Base-by-base conservation (phyloP, 2,888 invertebrate species). In the Diaphora mendica region DNA sequence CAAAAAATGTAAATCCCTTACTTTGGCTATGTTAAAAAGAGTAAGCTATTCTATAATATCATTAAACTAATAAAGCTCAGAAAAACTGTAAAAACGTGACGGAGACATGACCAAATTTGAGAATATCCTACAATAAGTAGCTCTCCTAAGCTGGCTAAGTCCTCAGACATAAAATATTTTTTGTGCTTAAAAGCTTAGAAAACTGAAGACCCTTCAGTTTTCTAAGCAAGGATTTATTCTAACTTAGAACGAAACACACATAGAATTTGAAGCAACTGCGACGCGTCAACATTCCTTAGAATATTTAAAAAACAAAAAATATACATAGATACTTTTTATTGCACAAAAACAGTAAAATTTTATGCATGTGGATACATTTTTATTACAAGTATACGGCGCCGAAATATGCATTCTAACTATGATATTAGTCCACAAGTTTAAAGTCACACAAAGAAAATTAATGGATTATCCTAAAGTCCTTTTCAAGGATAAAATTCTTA, bases 151-250 rank as follows among this genome's bases (percentile, higher is more conserved):
- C 44, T 13, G 26, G 44, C 68, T 71, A 68, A 68, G 74, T 44
- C 26, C 65, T 75, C 68, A 73, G 73, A 62, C 65, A 79, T 79
- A 79, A 77, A 79, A 82, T 2, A 77, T 75, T 75, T 69, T 55
- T 70, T 74, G 64, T 51, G 75, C 71, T 77, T 75, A 79, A 77
- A 55, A 64, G 35, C 44, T 44, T 44, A 44, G 42, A 42, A 44
- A 44, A 44, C 44, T 44, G 44, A 44, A 44, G 15, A 15, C 15
- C 64, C 72, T 35, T 33, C 8, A 64, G 23, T 35, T 20, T 64
- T 35, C 23, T 35, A 35, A 64, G 11, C 3, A 20, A 64, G 64
- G 17, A 55, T 13, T 55, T 13, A 55, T 26, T n/a, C 55, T 55
- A 13, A 55, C n/a, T n/a, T 15, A 62, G 30, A 26, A 30, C 59